phyloP scores from a whole-genome alignment of 2,888 invertebrate species.

The Dyspetes luteomarginatus region DNA sequence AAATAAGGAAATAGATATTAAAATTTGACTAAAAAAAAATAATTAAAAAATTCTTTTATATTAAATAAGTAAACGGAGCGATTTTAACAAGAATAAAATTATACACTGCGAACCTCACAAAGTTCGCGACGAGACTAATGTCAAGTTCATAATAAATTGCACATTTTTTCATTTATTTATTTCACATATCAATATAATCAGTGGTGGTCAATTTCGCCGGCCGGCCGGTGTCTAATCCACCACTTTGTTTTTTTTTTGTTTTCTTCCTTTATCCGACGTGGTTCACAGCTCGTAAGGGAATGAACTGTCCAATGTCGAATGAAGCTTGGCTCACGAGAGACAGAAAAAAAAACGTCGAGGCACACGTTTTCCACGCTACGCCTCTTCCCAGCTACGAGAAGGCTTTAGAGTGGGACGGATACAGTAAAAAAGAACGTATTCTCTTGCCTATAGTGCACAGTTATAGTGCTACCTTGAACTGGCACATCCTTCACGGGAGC shows the following conservation, averaged over 20 bases:
- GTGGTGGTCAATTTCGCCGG: constrained; percentile 26
- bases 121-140: constrained; percentile 9
- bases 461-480: constrained; percentile 28
- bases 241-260: background rate
- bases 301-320: constrained; percentile 62
- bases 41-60: background rate
- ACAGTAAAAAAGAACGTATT: constrained; percentile 26
- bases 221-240: constrained; percentile 35
- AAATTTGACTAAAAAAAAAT: background rate
- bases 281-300: constrained; percentile 59
- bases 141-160: constrained; percentile 8
- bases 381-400: background rate
- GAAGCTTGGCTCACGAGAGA: constrained; percentile 50
- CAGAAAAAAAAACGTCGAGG: constrained; percentile 26
- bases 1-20: background rate
- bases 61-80: background rate
- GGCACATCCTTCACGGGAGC: background rate
- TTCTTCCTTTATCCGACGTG: constrained; percentile 21
- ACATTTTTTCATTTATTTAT: background rate
- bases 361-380: constrained; percentile 32
- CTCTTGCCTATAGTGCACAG: constrained; percentile 19
- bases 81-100: background rate
- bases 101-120: constrained; percentile 3
- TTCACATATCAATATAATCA: background rate
- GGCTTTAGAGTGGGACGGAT: constrained; percentile 36